Evolutionary conservation across 2,797 vertebrate genomes (phyloP).

Genomic region (Gymnoscopelus braueri): DNA sequence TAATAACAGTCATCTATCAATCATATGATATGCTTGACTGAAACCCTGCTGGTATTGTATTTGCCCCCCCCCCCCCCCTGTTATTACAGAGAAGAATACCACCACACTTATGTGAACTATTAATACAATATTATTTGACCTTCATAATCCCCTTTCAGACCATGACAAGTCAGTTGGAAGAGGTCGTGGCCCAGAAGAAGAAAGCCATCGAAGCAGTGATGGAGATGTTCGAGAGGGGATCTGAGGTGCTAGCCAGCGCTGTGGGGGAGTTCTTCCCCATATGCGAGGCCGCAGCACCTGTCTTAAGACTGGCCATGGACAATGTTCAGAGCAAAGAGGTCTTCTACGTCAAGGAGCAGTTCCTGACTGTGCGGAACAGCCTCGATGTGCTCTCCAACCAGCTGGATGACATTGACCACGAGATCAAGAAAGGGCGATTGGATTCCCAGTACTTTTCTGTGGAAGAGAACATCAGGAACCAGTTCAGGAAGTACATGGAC

Average conservation of each 20-base stretch:
- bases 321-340: conserved; percentile 84
- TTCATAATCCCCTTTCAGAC: conserved; percentile 41
- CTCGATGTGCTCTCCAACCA: conserved; percentile 80
- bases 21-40: neutral
- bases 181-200: conserved; percentile 82
- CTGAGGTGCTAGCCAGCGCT: conserved; percentile 80
- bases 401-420: conserved; percentile 78
- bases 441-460: conserved; percentile 77
- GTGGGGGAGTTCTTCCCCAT: conserved; percentile 82
- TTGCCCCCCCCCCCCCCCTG: neutral
- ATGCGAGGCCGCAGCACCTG: conserved; percentile 78
- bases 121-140: neutral
- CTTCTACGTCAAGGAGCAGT: conserved; percentile 83
- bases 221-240: conserved; percentile 81
- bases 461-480: conserved; percentile 84
- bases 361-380: conserved; percentile 73
- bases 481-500: conserved; percentile 83
- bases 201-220: conserved; percentile 81
- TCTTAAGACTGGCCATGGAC: conserved; percentile 79
- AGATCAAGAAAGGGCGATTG: conserved; percentile 77
- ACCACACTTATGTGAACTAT: no score
- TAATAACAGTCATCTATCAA: no score
- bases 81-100: no score
- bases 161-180: conserved; percentile 76
- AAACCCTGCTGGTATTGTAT: neutral